Percentiles rank a stretch among this genome's conserved stretches.
Conservation (phyloP, 1,140 invertebrate genomes). For the Charaxes varanes region DNA sequence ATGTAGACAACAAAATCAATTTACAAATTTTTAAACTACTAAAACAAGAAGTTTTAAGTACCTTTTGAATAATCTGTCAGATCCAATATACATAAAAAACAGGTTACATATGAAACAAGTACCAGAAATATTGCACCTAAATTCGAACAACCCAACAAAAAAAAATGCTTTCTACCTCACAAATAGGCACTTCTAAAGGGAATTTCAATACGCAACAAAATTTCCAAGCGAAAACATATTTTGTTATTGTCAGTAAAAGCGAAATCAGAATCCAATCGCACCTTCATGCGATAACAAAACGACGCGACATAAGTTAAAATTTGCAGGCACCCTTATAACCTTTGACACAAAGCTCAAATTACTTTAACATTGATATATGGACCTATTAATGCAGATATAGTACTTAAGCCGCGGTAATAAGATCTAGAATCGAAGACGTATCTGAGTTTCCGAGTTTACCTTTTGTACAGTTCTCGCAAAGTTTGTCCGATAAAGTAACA, state of each 20-base stretch:
- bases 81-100: not conserved
- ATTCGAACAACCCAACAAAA: no score
- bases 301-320: not conserved
- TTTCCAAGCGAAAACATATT: slow-evolving; percentile 12
- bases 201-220: slow-evolving; percentile 2
- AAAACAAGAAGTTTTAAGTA: not conserved
- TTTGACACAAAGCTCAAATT: not conserved
- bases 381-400: not conserved
- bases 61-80: no score
- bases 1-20: not conserved
- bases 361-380: not conserved
- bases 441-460: slow-evolving; percentile 4
- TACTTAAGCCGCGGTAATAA: no score
- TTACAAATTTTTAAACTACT: not conserved
- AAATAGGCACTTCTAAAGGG: no score
- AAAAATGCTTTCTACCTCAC: no score
- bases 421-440: no score
- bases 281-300: slow-evolving; percentile 17
- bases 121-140: no score
- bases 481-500: slow-evolving; percentile 43
- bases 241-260: slow-evolving; percentile 16
- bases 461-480: slow-evolving; percentile 20
- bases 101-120: not conserved
- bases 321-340: not conserved
- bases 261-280: slow-evolving; percentile 22